These are phyloP conservation scores for Sterrhoptilus dennistouni DNA, from an alignment of 2,113 vertebrate genomes.

Conservation along the genomic window DNA sequence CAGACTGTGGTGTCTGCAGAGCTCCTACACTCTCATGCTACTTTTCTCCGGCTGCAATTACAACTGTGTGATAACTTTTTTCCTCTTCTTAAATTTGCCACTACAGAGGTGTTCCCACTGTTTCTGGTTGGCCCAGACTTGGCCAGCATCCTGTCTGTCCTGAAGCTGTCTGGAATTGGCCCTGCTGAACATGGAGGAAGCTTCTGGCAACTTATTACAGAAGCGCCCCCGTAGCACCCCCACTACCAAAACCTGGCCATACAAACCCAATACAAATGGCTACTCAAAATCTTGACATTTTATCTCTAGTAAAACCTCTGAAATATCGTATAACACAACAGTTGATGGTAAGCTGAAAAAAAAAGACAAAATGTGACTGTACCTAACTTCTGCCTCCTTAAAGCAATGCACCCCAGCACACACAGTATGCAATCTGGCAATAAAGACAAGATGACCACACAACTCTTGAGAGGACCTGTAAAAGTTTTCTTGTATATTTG, in stretches of 20 bases:
- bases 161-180: neutral
- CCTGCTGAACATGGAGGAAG: neutral
- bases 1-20: neutral
- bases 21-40: neutral
- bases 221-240: no score
- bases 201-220: neutral
- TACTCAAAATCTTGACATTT: neutral
- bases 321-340: neutral
- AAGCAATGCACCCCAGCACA: neutral
- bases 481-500: neutral
- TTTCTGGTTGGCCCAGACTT: neutral
- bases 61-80: rapidly evolving
- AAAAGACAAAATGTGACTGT: neutral
- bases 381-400: neutral
- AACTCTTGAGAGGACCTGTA: neutral
- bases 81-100: no score
- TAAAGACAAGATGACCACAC: rapidly evolving
- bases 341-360: neutral
- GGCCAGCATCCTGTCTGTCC: neutral
- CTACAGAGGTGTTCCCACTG: neutral
- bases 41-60: neutral
- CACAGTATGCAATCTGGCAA: neutral
- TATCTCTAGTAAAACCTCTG: neutral
- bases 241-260: neutral
- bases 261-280: neutral